Evolutionary conservation across 2,113 vertebrate species (phyloP).

Genomic region (Pangasianodon gigas): DNA sequence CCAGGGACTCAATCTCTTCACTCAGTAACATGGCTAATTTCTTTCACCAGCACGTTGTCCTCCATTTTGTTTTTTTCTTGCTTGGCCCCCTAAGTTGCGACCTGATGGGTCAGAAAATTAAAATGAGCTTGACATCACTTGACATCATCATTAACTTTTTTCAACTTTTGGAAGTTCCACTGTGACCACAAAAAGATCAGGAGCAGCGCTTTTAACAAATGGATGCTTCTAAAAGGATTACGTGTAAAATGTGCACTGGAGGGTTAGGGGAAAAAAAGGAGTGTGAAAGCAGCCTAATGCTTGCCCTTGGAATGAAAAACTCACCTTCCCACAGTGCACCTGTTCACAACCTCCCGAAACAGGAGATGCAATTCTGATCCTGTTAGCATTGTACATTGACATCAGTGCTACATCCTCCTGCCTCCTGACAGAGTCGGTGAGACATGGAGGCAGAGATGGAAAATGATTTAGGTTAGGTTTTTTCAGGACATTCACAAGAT

Average conservation of each 20-base stretch:
- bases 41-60: background rate
- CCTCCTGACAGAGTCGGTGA: background rate
- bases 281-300: background rate
- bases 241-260: background rate
- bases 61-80: background rate
- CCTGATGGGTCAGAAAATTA: background rate
- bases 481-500: background rate
- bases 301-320: background rate
- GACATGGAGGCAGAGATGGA: background rate
- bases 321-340: constrained; percentile 42
- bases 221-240: background rate
- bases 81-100: background rate
- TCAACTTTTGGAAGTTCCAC: background rate
- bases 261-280: background rate
- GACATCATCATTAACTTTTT: no score
- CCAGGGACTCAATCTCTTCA: no score
- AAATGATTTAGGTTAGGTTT: background rate
- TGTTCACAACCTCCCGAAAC: constrained; percentile 27
- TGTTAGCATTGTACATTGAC: constrained; percentile 31
- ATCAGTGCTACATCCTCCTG: constrained; percentile 1
- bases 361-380: constrained; percentile 15
- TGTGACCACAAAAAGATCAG: background rate
- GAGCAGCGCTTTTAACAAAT: background rate
- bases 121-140: background rate
- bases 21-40: background rate